A percentile compares a stretch with the other conserved stretches of the same genome.
phyloP scores from a whole-genome alignment of 2,113 vertebrate genomes.

The Lagopus leucura region DNA sequence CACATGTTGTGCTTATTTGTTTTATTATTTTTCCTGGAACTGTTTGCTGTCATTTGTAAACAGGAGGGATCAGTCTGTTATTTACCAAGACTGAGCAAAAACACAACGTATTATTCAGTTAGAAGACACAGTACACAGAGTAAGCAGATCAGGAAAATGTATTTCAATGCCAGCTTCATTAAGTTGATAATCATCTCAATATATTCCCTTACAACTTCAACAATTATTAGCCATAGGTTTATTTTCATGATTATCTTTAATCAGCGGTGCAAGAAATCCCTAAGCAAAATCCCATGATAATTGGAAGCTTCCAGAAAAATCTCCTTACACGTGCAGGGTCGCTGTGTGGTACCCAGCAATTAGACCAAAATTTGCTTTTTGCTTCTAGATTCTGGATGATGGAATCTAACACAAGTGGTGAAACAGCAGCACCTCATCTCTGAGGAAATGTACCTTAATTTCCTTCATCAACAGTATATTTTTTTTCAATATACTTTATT shows the following conservation, averaged over 20 bases:
- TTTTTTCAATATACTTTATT: not conserved
- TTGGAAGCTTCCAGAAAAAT: slow-evolving; percentile 40
- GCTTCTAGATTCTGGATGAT: not conserved
- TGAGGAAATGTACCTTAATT: not conserved
- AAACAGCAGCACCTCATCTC: not conserved
- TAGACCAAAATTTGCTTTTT: not conserved
- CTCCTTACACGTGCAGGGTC: fast-evolving
- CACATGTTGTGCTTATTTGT: slow-evolving; percentile 17
- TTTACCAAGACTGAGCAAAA: slow-evolving; percentile 61
- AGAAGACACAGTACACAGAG: slow-evolving; percentile 35
- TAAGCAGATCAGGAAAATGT: slow-evolving; percentile 56
- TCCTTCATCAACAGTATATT: not conserved
- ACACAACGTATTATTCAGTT: slow-evolving; percentile 37
- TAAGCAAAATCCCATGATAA: not conserved
- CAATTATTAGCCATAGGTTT: slow-evolving; percentile 65
- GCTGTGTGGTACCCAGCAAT: not conserved
- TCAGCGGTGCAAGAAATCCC: not conserved
- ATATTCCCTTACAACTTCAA: slow-evolving; percentile 60
- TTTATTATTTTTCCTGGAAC: slow-evolving; percentile 67
- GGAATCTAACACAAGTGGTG: not conserved
- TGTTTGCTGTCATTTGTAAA: slow-evolving; percentile 60
- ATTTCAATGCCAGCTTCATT: slow-evolving; percentile 68
- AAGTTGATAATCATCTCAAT: slow-evolving; percentile 70
- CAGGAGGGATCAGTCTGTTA: slow-evolving; percentile 59
- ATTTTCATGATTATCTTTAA: not conserved